Base-by-base conservation (phyloP, 2,888 invertebrate genomes). In the Reticulitermes lucifugus region DNA sequence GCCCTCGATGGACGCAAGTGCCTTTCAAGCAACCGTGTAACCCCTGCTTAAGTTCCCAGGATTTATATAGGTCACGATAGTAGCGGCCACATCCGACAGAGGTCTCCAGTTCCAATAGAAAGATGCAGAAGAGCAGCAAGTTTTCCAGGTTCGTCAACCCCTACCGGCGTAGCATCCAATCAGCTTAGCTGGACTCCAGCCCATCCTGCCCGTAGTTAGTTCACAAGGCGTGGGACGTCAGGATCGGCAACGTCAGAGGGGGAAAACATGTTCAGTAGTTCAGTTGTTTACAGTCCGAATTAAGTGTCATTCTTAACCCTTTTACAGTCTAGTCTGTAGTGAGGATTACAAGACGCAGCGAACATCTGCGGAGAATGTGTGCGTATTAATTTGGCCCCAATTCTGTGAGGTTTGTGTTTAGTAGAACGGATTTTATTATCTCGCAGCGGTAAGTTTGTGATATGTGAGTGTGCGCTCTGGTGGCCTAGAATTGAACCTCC, bases 121-220 rank as follows among this genome's bases (percentile, higher is more conserved):
- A 29, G 9, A 7, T 10, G 41, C 35, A 18, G 35, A 18, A 41
- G 73, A 73, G 29, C 6, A 18, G 41, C 29, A 21, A 73, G 73
- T 25, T 25, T 0, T 70, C 29, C 73, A 73, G 73, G 73, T 25
- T 65, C 65, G 41, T 41, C 18, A 73, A 73, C 35, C 18, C 73
- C 14, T 73, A 73, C 73, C 73, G 73, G 73, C 41, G 18, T 41
- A 41, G 73, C 73, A 73, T 73, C 41, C 73, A 73, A 41, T 73
- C 73, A 21, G 18, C 71, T 71, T 29, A 29, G 71, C 25, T 21
- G 73, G 35, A 70, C 70, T 70, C 25, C 70, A 29, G 10, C 29
- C n/a, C 70, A 29, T 25, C 3, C 18, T 35, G 73, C 41, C 73
- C 41, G 41, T 73, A 73, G 73, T 73, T 29, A 73, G 25, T 21